These are phyloP conservation scores for Diuraphis noxia DNA, from an alignment of 1,140 invertebrate species.

Conservation along the genomic window DNA sequence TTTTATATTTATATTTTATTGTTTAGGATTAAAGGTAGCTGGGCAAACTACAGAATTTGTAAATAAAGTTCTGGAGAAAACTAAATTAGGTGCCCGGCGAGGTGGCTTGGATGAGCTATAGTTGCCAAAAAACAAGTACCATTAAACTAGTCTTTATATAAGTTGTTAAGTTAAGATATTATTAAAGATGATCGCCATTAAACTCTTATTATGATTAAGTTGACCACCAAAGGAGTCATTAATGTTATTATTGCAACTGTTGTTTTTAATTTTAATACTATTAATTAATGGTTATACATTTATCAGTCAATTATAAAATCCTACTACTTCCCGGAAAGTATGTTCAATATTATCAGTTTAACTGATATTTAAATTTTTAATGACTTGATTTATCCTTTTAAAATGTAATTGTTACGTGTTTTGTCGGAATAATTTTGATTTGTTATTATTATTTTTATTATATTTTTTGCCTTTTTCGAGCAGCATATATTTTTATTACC, in stretches of 20 bases:
- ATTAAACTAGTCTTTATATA: constrained; percentile 48
- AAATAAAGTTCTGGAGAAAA: constrained; percentile 79
- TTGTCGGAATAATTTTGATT: constrained; percentile 9
- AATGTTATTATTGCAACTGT: constrained; percentile 13
- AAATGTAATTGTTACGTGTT: constrained; percentile 28
- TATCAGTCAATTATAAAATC: constrained; percentile 34
- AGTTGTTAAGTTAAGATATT: constrained; percentile 3
- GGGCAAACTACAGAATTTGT: constrained; percentile 84
- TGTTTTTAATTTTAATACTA: constrained; percentile 25
- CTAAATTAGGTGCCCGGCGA: constrained; percentile 68
- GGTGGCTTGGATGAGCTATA: constrained; percentile 67
- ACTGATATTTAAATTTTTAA: constrained; percentile 1
- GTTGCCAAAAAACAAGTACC: constrained; percentile 40
- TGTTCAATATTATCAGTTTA: background rate
- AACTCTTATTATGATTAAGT: constrained; percentile 12
- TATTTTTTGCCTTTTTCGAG: constrained; percentile 20
- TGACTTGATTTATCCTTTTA: constrained; percentile 20
- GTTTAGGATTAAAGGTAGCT: constrained; percentile 74
- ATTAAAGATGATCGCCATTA: background rate
- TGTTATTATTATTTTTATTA: constrained; percentile 32
- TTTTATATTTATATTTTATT: constrained; percentile 40
- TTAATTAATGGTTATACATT: constrained; percentile 13
- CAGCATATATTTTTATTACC: constrained; percentile 26
- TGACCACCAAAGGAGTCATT: constrained; percentile 36
- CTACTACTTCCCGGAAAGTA: constrained; percentile 26